Evolutionary conservation across 2,888 invertebrate genomes (phyloP).

Genomic region (Drosophila ochracea): DNA sequence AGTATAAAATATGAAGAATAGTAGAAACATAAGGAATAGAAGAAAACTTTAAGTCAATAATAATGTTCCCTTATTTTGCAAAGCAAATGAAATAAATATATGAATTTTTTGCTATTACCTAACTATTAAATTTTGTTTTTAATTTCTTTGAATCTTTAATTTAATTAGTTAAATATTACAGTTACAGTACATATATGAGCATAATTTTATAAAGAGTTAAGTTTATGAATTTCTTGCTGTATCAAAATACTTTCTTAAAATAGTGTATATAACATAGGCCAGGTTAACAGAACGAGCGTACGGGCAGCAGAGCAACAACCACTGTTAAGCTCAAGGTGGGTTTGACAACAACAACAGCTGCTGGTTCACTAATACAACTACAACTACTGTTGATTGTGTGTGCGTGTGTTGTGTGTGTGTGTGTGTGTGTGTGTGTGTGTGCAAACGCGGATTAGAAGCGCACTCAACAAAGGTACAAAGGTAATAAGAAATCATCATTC

Average conservation of each 20-base stretch:
- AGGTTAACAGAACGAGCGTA: not conserved
- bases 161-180: not conserved
- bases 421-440: not conserved
- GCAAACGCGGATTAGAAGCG: conserved; percentile 6
- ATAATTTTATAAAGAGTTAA: not conserved
- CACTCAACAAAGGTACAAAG: conserved; percentile 5
- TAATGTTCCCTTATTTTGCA: not conserved
- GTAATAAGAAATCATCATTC: not conserved
- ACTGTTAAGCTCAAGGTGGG: not conserved
- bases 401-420: not conserved
- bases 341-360: not conserved
- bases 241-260: not conserved
- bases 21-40: not conserved
- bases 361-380: not conserved
- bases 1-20: not conserved
- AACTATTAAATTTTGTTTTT: not conserved
- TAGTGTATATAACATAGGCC: not conserved
- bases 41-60: not conserved
- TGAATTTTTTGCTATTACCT: not conserved
- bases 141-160: not conserved
- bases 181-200: not conserved
- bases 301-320: not conserved
- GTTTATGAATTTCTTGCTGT: not conserved
- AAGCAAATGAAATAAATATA: not conserved
- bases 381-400: not conserved